phyloP scores from a whole-genome alignment of 2,113 vertebrate species.

The Lichenostomus cassidix region DNA sequence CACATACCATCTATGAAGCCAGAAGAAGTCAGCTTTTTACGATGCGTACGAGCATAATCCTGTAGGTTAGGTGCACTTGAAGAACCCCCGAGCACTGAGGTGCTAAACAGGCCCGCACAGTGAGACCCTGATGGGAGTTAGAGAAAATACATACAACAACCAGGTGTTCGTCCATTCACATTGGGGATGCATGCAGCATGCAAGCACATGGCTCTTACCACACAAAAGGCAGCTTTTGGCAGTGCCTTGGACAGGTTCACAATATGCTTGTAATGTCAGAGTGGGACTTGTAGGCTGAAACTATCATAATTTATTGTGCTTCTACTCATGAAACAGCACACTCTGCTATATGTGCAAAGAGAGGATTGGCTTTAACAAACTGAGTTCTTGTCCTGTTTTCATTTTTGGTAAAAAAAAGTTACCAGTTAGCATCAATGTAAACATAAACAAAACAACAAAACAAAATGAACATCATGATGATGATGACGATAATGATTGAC shows the following conservation, averaged over 20 bases:
- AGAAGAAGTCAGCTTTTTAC: constrained; percentile 95
- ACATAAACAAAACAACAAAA: constrained; percentile 43
- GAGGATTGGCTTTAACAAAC: constrained; percentile 48
- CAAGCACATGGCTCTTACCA: constrained; percentile 84
- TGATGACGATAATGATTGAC: background rate
- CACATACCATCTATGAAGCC: constrained; percentile 96
- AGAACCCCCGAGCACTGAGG: constrained; percentile 91
- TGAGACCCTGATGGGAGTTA: constrained; percentile 94
- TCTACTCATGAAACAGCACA: constrained; percentile 51
- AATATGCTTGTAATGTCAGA: constrained; percentile 78
- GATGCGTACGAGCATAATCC: constrained; percentile 93
- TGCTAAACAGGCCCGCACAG: constrained; percentile 93
- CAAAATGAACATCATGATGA: background rate
- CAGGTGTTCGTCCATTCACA: constrained; percentile 84
- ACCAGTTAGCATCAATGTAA: constrained; percentile 49
- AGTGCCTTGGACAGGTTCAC: constrained; percentile 77
- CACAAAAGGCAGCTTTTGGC: constrained; percentile 75
- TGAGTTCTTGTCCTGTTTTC: constrained; percentile 50
- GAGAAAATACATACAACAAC: constrained; percentile 92
- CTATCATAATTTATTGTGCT: constrained; percentile 58
- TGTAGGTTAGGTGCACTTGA: constrained; percentile 96
- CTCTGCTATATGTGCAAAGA: constrained; percentile 56
- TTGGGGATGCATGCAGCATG: constrained; percentile 89
- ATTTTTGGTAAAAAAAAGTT: constrained; percentile 53
- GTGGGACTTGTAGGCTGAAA: constrained; percentile 56